A percentile compares a stretch with the other conserved stretches of the same genome.
phyloP scores from a whole-genome alignment of 2,113 vertebrate species.

The Bufo bufo region DNA sequence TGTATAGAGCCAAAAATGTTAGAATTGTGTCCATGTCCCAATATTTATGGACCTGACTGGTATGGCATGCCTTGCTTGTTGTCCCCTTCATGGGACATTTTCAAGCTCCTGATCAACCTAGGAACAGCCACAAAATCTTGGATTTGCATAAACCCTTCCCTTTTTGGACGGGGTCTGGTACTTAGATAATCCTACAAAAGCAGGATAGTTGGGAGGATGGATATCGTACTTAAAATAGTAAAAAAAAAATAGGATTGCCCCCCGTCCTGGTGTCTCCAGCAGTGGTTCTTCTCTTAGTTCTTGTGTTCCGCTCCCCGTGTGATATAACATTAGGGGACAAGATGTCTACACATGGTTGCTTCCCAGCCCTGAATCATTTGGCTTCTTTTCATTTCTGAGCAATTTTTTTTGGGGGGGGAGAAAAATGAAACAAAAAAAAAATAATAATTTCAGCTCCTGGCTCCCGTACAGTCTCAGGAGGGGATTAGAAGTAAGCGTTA shows the following conservation, averaged over 20 bases:
- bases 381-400: background rate
- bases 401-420: background rate
- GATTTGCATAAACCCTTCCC: background rate
- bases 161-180: too few species aligned
- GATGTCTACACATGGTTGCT: background rate
- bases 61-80: background rate
- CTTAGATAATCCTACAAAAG: too few species aligned
- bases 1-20: too few species aligned
- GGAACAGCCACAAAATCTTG: background rate
- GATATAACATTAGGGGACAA: background rate
- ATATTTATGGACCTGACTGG: too few species aligned
- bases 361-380: background rate
- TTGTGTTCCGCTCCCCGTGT: background rate
- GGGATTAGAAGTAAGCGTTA: constrained; percentile 14
- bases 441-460: background rate
- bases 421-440: background rate
- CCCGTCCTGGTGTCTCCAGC: background rate
- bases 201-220: too few species aligned
- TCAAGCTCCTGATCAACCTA: background rate
- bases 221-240: too few species aligned
- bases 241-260: background rate
- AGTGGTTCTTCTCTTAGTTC: background rate
- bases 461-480: constrained; percentile 13
- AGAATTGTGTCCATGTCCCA: too few species aligned
- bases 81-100: background rate